Conservation (phyloP, 2,113 vertebrate species). For the Ctenomys sociabilis region DNA sequence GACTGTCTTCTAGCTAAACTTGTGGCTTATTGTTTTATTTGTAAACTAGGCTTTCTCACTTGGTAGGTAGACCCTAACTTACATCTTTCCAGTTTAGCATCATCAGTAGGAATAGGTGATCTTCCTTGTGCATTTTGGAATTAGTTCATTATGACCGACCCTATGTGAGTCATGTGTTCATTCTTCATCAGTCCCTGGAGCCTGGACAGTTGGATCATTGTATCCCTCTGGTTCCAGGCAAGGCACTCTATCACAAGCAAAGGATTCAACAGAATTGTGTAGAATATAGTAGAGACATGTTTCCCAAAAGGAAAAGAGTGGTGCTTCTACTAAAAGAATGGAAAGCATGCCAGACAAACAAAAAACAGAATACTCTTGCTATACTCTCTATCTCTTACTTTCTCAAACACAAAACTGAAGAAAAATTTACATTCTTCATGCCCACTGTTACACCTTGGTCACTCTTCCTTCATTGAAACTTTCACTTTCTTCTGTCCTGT, state of each 20-base stretch:
- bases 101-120: constrained; percentile 17
- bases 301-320: constrained; percentile 13
- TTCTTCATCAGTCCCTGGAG: neutral
- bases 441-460: neutral
- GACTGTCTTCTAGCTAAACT: constrained; percentile 22
- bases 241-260: neutral
- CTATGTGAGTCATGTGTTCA: constrained; percentile 17
- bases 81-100: constrained; percentile 17
- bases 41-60: neutral
- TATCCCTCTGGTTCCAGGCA: neutral
- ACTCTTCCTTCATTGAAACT: constrained; percentile 23
- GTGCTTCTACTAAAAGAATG: neutral
- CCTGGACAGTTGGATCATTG: neutral
- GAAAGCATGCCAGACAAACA: neutral
- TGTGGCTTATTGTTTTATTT: constrained; percentile 37
- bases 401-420: constrained; percentile 35
- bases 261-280: neutral
- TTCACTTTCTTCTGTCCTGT: neutral
- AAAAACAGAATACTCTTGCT: neutral
- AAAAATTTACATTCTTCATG: neutral
- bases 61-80: neutral
- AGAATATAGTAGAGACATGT: neutral
- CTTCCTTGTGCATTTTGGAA: constrained; percentile 25
- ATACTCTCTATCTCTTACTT: neutral
- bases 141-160: neutral